Evolutionary conservation across 1,140 invertebrate species (phyloP).

Genomic region (Drosophila sp.): DNA sequence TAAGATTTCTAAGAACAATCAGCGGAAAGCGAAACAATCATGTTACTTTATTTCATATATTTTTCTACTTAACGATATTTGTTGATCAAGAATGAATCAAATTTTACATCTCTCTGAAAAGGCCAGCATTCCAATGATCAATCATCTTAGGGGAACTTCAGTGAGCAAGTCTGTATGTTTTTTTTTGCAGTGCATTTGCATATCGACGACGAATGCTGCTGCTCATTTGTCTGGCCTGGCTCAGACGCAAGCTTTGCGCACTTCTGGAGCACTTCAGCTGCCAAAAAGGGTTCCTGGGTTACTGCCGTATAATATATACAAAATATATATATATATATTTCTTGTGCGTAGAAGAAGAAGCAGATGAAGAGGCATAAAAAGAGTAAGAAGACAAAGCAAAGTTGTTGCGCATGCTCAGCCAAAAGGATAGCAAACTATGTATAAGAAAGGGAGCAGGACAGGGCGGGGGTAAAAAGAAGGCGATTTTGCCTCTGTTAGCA

Average conservation of each 20-base stretch:
- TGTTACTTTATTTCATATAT: no score
- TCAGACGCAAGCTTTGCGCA: conserved; percentile 79
- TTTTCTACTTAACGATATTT: no score
- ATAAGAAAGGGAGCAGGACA: not conserved
- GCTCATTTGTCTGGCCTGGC: conserved; percentile 73
- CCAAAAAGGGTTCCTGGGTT: conserved; percentile 50
- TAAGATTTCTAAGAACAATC: no score
- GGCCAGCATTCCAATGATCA: not conserved
- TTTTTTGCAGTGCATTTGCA: conserved; percentile 47
- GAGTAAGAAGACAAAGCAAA: conserved; percentile 7
- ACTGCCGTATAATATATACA: conserved; percentile 1
- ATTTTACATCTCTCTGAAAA: no score
- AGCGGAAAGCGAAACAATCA: no score
- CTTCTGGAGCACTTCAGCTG: conserved; percentile 79
- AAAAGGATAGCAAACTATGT: conserved; percentile 44
- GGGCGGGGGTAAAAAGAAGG: not conserved
- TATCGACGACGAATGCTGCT: conserved; percentile 43
- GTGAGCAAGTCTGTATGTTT: not conserved
- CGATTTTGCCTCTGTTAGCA: conserved; percentile 36
- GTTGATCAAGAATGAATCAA: no score
- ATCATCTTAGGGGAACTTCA: not conserved
- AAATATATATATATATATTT: not conserved
- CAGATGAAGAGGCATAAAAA: conserved; percentile 14
- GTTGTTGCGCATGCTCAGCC: conserved; percentile 33
- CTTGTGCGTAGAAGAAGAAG: conserved; percentile 42